A percentile compares a stretch with the other conserved stretches of the same genome.
Conservation (phyloP, 2,113 vertebrate species). For the Leucopsar rothschildi region DNA sequence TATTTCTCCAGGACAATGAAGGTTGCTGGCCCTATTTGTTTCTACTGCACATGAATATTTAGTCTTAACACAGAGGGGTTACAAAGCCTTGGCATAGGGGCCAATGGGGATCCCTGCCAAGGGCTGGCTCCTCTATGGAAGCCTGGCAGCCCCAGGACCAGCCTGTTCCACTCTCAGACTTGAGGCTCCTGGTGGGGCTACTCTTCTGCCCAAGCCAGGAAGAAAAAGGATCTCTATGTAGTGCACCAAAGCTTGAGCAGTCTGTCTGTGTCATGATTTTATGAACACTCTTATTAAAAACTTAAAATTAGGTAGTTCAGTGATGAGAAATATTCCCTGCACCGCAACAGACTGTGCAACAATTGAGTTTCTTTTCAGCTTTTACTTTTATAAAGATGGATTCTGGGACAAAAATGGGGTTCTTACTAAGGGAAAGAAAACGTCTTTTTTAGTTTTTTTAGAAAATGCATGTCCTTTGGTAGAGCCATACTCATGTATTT, state of each 20-base stretch:
- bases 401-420: neutral
- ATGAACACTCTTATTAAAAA: neutral
- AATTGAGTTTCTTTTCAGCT: neutral
- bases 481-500: neutral
- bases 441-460: neutral
- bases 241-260: neutral
- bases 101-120: neutral
- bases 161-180: neutral
- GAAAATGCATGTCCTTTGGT: neutral
- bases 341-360: neutral
- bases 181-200: neutral
- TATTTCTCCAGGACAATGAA: neutral
- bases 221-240: neutral
- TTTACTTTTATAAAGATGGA: neutral
- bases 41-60: neutral
- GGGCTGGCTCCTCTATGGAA: neutral
- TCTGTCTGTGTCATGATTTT: neutral
- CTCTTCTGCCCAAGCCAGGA: neutral
- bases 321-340: neutral
- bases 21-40: neutral
- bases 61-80: neutral
- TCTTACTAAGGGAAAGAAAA: neutral
- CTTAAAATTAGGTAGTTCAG: neutral
- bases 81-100: neutral
- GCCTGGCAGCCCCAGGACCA: neutral